Evolutionary conservation across 2,797 vertebrate species (phyloP).

Genomic region (Pseudocheirus occidentalis): DNA sequence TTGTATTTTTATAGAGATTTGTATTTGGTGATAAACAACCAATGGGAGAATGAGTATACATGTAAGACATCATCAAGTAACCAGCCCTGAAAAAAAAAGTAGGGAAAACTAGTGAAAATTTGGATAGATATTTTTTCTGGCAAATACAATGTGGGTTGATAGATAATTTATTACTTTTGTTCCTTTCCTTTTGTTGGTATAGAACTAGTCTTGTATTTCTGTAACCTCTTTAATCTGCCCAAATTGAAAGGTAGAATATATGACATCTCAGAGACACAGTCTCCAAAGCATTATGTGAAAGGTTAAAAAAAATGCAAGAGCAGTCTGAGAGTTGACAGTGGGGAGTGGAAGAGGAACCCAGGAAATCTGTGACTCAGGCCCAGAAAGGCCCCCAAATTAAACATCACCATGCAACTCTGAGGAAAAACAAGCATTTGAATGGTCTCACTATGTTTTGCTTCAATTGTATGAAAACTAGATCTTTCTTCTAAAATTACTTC

Average conservation of each 20-base stretch:
- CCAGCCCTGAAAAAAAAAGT: not conserved
- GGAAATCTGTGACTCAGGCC: not conserved
- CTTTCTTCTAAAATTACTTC: not conserved
- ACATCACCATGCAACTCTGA: not conserved
- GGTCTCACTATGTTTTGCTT: not conserved
- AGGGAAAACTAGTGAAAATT: not conserved
- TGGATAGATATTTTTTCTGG: not conserved
- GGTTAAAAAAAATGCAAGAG: not conserved
- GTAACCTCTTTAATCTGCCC: not conserved
- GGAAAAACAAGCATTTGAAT: not conserved
- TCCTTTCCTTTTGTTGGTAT: slow-evolving; percentile 10
- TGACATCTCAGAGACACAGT: slow-evolving; percentile 13
- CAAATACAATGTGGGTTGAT: not conserved
- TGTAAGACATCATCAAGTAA: not conserved
- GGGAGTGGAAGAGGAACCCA: not conserved
- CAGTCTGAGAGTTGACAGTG: not conserved
- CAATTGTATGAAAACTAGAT: not conserved
- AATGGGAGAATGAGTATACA: not conserved
- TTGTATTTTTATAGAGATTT: not conserved
- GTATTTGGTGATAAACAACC: not conserved
- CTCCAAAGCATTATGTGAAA: slow-evolving; percentile 26
- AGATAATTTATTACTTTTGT: not conserved
- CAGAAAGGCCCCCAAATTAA: not conserved
- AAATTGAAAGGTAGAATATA: slow-evolving; percentile 30
- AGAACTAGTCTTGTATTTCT: slow-evolving; percentile 38